Evolutionary conservation across 2,797 vertebrate genomes (phyloP).

Genomic region (Alouatta caraya): DNA sequence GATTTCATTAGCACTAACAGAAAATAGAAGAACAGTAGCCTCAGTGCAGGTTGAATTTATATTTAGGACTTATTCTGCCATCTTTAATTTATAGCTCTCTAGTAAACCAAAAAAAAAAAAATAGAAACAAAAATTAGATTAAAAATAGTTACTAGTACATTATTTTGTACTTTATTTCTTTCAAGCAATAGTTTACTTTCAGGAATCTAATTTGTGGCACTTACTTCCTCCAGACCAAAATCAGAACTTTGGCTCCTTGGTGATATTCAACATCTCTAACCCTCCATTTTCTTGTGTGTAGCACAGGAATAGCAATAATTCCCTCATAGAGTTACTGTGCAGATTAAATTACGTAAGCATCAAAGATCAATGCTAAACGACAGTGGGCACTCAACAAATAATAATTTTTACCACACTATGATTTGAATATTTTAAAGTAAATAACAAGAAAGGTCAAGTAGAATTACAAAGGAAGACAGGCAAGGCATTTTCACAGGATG

Average conservation of each 20-base stretch:
- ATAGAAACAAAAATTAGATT: not conserved
- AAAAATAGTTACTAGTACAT: not conserved
- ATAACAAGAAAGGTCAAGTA: constrained; percentile 15
- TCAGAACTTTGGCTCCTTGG: not conserved
- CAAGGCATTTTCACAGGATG: not conserved
- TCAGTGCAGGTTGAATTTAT: constrained; percentile 57
- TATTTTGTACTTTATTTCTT: constrained; percentile 1
- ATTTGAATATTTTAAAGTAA: constrained; percentile 20
- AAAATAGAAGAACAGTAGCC: constrained; percentile 84
- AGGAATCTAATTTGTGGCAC: not conserved
- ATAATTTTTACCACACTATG: not conserved
- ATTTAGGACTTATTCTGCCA: constrained; percentile 28
- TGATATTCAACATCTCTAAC: not conserved
- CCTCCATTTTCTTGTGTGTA: not conserved
- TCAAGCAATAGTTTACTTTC: not conserved
- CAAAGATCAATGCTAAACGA: not conserved
- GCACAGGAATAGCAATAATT: not conserved
- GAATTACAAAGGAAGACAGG: constrained; percentile 8
- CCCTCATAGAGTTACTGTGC: not conserved
- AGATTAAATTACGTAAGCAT: not conserved
- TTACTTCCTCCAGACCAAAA: not conserved
- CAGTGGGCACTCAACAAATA: not conserved
- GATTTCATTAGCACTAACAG: constrained; percentile 84
- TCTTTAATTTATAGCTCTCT: constrained; percentile 6
- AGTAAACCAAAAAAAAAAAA: not conserved